phyloP scores from a whole-genome alignment of 30 jellyfish, hydroid and myxozoan genomes.

The Turritopsis dohrnii region DNA sequence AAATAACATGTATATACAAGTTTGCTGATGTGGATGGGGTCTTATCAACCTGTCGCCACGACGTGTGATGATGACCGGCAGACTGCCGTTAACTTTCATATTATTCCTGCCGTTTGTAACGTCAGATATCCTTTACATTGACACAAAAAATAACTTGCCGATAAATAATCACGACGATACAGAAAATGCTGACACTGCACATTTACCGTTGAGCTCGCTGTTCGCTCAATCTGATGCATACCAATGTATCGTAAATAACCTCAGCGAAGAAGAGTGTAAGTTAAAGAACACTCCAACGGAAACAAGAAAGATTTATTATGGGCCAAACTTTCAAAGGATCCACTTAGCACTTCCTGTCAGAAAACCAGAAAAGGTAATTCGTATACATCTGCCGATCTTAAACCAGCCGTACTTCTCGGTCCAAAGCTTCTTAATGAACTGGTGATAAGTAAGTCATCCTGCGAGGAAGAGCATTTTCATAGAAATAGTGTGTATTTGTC shows the following conservation, averaged over 20 bases:
- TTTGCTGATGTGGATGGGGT: background rate
- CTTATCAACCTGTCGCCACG: too few relatives aligned
- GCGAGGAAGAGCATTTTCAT: too few relatives aligned
- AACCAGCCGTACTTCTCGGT: background rate
- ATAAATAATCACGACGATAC: background rate
- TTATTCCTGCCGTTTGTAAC: background rate
- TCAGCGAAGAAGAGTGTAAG: background rate
- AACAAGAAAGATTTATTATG: constrained; percentile 9
- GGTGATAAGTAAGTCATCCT: too few relatives aligned
- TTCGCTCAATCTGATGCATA: constrained; percentile 29
- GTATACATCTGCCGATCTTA: background rate
- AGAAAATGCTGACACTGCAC: constrained; percentile 17
- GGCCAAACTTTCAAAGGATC: constrained; percentile 70
- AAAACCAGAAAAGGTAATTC: constrained; percentile 40
- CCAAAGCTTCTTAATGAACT: too few relatives aligned
- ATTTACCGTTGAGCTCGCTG: constrained; percentile 20
- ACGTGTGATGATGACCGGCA: background rate
- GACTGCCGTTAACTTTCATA: background rate
- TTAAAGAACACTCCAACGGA: background rate
- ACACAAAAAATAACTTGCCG: background rate
- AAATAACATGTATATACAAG: background rate
- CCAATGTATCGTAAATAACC: constrained; percentile 31
- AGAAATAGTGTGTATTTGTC: too few relatives aligned
- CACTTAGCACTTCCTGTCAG: constrained; percentile 67
- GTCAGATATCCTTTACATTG: background rate